A percentile compares a stretch with the other conserved stretches of the same genome.
phyloP scores from a whole-genome alignment of 2,888 invertebrate species.

The Trisateles emortualis region DNA sequence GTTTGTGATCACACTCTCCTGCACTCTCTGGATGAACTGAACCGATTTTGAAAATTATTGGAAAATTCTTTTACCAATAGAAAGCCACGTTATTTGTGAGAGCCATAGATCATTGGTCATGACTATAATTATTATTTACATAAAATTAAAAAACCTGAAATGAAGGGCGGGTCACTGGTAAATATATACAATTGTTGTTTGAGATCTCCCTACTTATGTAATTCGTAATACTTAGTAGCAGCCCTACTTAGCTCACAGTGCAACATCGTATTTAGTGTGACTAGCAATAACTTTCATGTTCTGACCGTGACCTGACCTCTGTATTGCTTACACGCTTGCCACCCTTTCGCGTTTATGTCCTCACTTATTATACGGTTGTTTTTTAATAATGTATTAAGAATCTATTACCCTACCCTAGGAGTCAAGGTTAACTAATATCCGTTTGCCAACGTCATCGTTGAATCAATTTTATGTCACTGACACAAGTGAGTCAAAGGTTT shows the following conservation, averaged over 20 bases:
- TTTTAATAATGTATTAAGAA: neutral
- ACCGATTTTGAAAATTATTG: too few relatives aligned
- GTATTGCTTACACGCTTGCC: constrained; percentile 15
- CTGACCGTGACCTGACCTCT: constrained; percentile 46
- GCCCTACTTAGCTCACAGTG: constrained; percentile 33
- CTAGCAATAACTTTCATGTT: constrained; percentile 37
- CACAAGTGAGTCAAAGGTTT: too few relatives aligned
- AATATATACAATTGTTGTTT: too few relatives aligned
- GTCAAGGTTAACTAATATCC: neutral
- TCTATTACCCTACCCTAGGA: neutral
- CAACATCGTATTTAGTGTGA: constrained; percentile 28
- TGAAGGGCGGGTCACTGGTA: too few relatives aligned
- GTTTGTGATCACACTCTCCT: too few relatives aligned
- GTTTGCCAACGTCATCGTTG: neutral
- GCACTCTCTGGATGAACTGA: too few relatives aligned
- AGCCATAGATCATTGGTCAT: too few relatives aligned
- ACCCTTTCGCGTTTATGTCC: constrained; percentile 13
- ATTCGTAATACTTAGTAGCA: neutral
- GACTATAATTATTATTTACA: too few relatives aligned
- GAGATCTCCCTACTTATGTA: neutral
- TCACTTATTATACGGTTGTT: constrained; percentile 1
- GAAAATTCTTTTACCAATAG: too few relatives aligned
- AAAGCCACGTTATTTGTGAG: too few relatives aligned
- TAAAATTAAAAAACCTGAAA: too few relatives aligned
- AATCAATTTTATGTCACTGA: neutral